Evolutionary conservation across 2,797 vertebrate species (phyloP), one percentile per base, ranked within the genome.

Genomic region (Saxicola maurus): DNA sequence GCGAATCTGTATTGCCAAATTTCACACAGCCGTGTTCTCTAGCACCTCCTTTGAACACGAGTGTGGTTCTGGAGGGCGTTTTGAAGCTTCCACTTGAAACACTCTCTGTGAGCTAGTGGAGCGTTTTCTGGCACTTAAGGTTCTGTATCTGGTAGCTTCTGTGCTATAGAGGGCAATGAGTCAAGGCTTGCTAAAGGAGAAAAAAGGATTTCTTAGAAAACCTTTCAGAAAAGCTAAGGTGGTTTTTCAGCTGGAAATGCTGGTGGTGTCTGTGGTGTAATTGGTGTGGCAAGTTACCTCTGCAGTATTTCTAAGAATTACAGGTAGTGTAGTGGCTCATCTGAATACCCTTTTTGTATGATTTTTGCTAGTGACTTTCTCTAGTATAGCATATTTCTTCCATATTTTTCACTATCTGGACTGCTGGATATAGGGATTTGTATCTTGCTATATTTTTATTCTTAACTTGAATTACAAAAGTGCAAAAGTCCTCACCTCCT

Each of bases 21-120:
- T 90, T 94, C 91, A 93, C 85, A 94, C 60, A 77, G 89, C 67
- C 85, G 2, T 73, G 87, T 85, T 91, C 91, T 91, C 77, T 82
- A 94, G 91, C 91, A 93, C 92, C 92, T 94, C 91, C 87, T 96
- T 92, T 94, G 92, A 94, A 94, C 71, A 91, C 0, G n/a, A 94
- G 91, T 88, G 93, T 91, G 91, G 91, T 95, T 95, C 89, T 94
- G 91, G 82, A 96, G 86, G 87, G 53, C 0, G 64, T 93, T 94
- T 87, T 91, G 92, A 94, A 94, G 87, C 87, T 93, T 71, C 61
- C 64, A 82, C 93, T 94, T 95, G 87, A 90, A 94, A 94, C 57
- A 13, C 64, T 65, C 82, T 86, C 82, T 62, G 64, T 76, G 71
- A 94, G 91, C 87, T 89, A 76, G 77, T 68, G 78, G 49, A 93